These are phyloP conservation scores for Chrysogorgia sp. DNA, from an alignment of 92 coral and sea anemone genomes.

Conservation along the genomic window DNA sequence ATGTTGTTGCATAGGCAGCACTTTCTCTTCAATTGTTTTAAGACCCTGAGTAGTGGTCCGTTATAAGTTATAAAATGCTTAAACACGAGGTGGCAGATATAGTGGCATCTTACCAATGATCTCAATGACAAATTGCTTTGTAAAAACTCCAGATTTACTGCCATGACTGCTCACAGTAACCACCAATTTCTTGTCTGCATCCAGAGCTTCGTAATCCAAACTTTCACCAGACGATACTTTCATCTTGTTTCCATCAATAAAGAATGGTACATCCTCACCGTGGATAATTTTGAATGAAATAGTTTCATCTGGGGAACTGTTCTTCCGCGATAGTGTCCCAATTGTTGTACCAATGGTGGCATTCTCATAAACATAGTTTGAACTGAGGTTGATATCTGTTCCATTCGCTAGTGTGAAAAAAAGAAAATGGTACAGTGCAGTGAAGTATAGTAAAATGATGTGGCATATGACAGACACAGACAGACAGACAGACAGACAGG, in stretches of 20 bases:
- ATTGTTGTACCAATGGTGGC: conserved; percentile 66
- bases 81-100: not conserved
- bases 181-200: not conserved
- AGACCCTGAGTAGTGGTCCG: too few relatives aligned
- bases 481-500: too few relatives aligned
- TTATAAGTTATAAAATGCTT: not conserved
- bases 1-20: too few relatives aligned
- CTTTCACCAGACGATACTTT: not conserved
- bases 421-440: too few relatives aligned
- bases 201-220: conserved; percentile 25
- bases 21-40: too few relatives aligned
- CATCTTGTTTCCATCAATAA: not conserved
- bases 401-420: conserved; percentile 8
- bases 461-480: too few relatives aligned
- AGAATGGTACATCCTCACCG: not conserved
- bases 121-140: conserved; percentile 18
- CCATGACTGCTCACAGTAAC: conserved; percentile 17
- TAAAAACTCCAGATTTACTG: not conserved
- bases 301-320: not conserved
- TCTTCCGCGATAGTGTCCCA: conserved; percentile 56
- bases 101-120: conserved; percentile 12
- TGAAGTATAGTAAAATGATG: too few relatives aligned
- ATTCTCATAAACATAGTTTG: conserved; percentile 64
- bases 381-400: conserved; percentile 15
- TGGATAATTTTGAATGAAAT: conserved; percentile 4